Evolutionary conservation across 2,113 vertebrate species (phyloP), one percentile per base, ranked within the genome.

Genomic region (Brachypteracias leptosomus): DNA sequence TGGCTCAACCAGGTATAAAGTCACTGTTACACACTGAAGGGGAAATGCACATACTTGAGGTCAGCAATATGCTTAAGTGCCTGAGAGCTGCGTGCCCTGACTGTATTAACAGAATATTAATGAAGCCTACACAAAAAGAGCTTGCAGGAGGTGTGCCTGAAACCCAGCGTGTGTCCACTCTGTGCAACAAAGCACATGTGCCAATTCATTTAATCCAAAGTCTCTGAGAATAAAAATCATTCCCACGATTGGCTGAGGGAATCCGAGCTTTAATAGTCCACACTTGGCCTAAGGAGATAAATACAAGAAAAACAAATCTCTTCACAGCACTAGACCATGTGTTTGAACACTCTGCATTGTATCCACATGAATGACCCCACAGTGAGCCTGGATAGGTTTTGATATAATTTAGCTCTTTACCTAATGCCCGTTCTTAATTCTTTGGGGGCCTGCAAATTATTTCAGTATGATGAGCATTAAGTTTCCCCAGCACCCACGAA

Each of bases 221-320:
- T 65, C 81, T 72, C 57, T 3, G 28, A 79, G 66, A 89, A 89
- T 62, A 91, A 91, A 95, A 96, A 67, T 6, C 1, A 85, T 72
- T 89, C 81, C 54, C 68, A 57, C 55, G 67, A 36, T 75, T 92
- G 83, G 74, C 65, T 92, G 58, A 49, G n/a, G 40, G 44, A 82
- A 82, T 38, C 46, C 26, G 62, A 91, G 71, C 75, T 89, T 95
- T 88, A 89, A 85, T 65, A 87, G 77, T 66, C 87, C 79, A 36
- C 66, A 54, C 42, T 87, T 80, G 67, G 74, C 89, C 4, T 87
- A 76, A 82, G 81, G 87, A 96, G 93, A 83, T 70, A 94, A 97
- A 95, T 44, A 93, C 59, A 95, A 88, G 92, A 85, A 95, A 94
- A 94, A 91, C 66, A 95, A 89, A 94, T 78, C 89, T 95, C 77